Percentiles rank a stretch among this genome's conserved stretches.
These are phyloP conservation scores for Blera fallax DNA, from an alignment of 2,888 invertebrate genomes.

Conservation along the genomic window DNA sequence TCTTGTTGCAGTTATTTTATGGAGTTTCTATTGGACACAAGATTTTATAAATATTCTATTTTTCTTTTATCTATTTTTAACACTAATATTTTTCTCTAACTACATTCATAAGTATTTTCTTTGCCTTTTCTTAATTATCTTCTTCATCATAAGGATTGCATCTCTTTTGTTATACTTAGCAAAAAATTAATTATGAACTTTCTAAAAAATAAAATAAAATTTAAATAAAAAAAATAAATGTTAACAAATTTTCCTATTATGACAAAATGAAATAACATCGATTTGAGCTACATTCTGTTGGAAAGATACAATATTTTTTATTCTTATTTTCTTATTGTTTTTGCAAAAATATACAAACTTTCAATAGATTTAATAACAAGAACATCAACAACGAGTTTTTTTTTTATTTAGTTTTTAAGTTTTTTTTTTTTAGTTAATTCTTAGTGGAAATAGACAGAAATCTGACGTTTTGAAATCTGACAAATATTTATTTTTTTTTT, in stretches of 20 bases:
- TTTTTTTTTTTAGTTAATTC: slow-evolving; percentile 25
- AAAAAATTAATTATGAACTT: too few relatives aligned
- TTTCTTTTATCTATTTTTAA: slow-evolving; percentile 9
- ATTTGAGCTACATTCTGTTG: slow-evolving; percentile 48
- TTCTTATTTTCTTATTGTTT: slow-evolving; percentile 17
- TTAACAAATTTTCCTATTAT: neutral
- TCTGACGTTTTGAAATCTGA: slow-evolving; percentile 40
- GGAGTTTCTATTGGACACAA: slow-evolving; percentile 43
- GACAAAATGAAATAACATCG: slow-evolving; percentile 38
- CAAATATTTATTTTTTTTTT: slow-evolving; percentile 32
- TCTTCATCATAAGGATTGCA: slow-evolving; percentile 52
- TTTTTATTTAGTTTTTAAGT: too few relatives aligned
- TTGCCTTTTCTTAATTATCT: slow-evolving; percentile 35
- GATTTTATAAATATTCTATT: slow-evolving; percentile 19
- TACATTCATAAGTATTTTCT: slow-evolving; percentile 70
- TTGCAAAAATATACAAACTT: slow-evolving; percentile 70
- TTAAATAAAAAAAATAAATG: neutral
- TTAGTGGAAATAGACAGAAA: slow-evolving; percentile 43
- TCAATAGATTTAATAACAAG: slow-evolving; percentile 70
- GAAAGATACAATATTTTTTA: slow-evolving; percentile 17
- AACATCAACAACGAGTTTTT: slow-evolving; percentile 66
- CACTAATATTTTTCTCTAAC: slow-evolving; percentile 63
- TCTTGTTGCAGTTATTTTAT: slow-evolving; percentile 20
- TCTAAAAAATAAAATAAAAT: too few relatives aligned
- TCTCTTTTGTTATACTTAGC: neutral